These are phyloP conservation scores for Nebria salina DNA, from an alignment of 2,888 invertebrate species.

Conservation along the genomic window DNA sequence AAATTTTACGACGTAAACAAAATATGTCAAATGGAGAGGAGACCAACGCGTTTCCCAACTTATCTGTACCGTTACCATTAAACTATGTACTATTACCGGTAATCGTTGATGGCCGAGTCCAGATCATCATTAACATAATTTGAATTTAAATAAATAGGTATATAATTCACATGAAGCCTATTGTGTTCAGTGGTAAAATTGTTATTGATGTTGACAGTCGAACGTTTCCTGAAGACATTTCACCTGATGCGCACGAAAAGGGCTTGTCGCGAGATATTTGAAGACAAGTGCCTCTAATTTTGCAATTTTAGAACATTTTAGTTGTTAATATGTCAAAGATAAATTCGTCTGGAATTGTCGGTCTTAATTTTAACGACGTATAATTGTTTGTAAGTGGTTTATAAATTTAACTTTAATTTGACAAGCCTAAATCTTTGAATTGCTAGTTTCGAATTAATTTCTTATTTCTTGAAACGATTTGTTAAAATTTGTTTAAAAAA, in stretches of 20 bases:
- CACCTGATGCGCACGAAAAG: conserved; percentile 16
- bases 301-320: not conserved
- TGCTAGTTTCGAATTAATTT: not conserved
- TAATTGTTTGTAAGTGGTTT: not conserved
- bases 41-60: not conserved
- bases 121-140: conserved; percentile 8
- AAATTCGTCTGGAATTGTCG: not conserved
- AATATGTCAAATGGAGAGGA: not conserved
- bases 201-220: conserved; percentile 24
- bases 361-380: not conserved
- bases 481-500: no score
- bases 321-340: not conserved
- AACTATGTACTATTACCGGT: not conserved
- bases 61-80: not conserved
- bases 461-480: no score
- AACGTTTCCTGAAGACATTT: conserved; percentile 25
- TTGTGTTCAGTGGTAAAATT: conserved; percentile 20
- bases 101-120: not conserved
- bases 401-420: not conserved
- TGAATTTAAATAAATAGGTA: not conserved
- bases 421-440: not conserved
- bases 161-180: not conserved
- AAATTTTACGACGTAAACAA: not conserved
- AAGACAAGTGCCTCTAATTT: not conserved
- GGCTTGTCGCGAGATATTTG: not conserved